A percentile compares a stretch with the other conserved stretches of the same genome.
Evolutionary conservation across 2,113 vertebrate genomes (phyloP).

Genomic region (Chionodraco myersi): DNA sequence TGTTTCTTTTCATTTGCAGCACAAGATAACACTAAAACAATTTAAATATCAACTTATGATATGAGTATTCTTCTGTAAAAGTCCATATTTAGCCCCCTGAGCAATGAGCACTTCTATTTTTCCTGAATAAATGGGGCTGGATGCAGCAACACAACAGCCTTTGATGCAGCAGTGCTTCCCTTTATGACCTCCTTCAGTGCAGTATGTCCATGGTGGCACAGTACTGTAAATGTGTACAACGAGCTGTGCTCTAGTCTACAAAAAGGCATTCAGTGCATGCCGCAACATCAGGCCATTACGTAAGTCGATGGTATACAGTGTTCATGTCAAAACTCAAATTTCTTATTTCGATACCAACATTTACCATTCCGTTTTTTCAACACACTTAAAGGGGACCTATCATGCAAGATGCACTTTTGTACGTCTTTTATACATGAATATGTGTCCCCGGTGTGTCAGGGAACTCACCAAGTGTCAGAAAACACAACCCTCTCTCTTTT

Average conservation of each 20-base stretch:
- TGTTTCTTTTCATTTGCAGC: neutral
- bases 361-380: neutral
- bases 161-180: constrained; percentile 36
- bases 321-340: neutral
- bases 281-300: constrained; percentile 5
- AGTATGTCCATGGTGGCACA: neutral
- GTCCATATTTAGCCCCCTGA: neutral
- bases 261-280: neutral
- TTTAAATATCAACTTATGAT: neutral
- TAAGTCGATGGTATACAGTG: constrained; percentile 19
- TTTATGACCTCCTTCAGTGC: constrained; percentile 12
- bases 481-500: no score
- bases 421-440: no score
- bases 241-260: constrained; percentile 28
- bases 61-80: neutral
- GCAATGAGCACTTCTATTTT: constrained; percentile 8
- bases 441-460: no score
- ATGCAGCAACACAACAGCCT: constrained; percentile 30
- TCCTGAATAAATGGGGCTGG: constrained; percentile 22
- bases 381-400: no score
- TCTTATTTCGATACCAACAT: neutral
- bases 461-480: no score
- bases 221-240: neutral
- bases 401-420: no score
- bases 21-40: neutral